Evolutionary conservation across 2,113 vertebrate genomes (phyloP), one percentile per base, ranked within the genome.

Genomic region (Parus major): DNA sequence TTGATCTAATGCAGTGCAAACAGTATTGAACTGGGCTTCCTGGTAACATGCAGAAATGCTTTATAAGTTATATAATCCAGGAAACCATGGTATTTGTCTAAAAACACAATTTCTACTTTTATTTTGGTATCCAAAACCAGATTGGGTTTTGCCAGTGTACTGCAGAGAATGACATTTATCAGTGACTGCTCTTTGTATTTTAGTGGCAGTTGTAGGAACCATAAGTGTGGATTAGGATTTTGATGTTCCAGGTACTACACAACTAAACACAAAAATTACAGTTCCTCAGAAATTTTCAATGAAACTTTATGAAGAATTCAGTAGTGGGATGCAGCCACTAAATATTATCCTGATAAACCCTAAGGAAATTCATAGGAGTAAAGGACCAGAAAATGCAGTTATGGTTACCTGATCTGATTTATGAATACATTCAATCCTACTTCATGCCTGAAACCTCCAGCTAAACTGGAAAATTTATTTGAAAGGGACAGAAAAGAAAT

Each of bases 21-120:
- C 63, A 81, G 17, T n/a, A 22, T 46, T 65, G n/a, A 80, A n/a
- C 4, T 86, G 9, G 52, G 25, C 47, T 75, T 90, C 55, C 35
- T 2, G 2, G 31, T 8, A 33, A 72, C 39, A 12, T 19, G 23
- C 35, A 85, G 65, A 22, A 25, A 10, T 0, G 0, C 20, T 20
- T 2, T 35, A 12, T 35, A 86, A 72, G 12, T 28, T 42, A 36
- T 18, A 50, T 12, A 78, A 75, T 33, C 33, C 59, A 60, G 35
- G 33, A 71, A 90, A 65, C 33, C 7, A 15, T 72, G 15, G 24
- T 81, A 61, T 82, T 46, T 60, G n/a, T 49, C 27, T 76, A 69
- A 65, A 80, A 39, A 0, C 12, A 47, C 11, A n/a, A 24, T 41
- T 13, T 61, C 25, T 59, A 60, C 22, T 70, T 73, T 66, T 72